phyloP scores from a whole-genome alignment of 2,888 invertebrate genomes.

The Catotricha subobsoleta region DNA sequence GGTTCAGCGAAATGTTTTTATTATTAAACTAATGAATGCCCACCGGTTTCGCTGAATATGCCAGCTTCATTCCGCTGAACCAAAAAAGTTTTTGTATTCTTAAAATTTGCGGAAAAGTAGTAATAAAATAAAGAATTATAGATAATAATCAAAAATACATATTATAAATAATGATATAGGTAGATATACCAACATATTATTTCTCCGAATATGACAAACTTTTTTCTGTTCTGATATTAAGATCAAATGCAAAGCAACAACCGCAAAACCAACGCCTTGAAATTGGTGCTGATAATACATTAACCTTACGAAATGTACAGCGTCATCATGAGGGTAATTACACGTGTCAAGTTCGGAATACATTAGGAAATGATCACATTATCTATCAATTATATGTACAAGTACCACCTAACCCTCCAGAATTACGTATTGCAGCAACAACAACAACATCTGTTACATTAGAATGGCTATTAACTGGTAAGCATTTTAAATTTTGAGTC shows the following conservation, averaged over 20 bases:
- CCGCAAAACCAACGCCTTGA: conserved; percentile 15
- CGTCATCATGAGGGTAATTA: conserved; percentile 36
- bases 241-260: neutral
- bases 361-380: conserved; percentile 34
- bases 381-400: conserved; percentile 34
- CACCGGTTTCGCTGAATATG: too few species aligned
- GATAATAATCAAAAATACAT: too few species aligned
- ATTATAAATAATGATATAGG: too few species aligned
- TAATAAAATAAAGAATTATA: too few species aligned
- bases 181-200: too few species aligned
- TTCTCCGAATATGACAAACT: too few species aligned
- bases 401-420: conserved; percentile 40
- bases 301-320: conserved; percentile 33
- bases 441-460: conserved; percentile 35
- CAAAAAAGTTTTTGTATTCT: too few species aligned
- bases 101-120: too few species aligned
- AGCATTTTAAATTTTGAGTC: too few species aligned
- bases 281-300: conserved; percentile 31
- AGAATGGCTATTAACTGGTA: conserved; percentile 26
- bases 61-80: too few species aligned
- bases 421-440: conserved; percentile 31
- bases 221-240: neutral
- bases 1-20: too few species aligned
- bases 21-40: too few species aligned
- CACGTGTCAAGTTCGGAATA: conserved; percentile 34